Conservation (phyloP, 2,888 invertebrate species). For the Ischnura elegans region DNA sequence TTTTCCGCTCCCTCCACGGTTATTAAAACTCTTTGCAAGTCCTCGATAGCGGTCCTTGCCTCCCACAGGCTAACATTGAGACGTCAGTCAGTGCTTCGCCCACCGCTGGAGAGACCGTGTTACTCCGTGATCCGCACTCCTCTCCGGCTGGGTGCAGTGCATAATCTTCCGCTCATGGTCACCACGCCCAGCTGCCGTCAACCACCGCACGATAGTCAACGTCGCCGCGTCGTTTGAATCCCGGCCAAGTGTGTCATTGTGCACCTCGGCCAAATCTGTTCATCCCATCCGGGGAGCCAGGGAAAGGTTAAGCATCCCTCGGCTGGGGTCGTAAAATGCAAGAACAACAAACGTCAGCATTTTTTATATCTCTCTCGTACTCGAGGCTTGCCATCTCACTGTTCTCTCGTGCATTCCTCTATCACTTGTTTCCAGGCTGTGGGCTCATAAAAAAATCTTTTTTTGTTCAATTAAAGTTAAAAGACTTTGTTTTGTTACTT, state of each 20-base stretch:
- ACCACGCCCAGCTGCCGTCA: neutral
- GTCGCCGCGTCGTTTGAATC: neutral
- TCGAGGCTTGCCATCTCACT: too few species aligned
- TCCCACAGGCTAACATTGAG: neutral
- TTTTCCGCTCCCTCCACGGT: neutral
- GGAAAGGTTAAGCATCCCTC: neutral
- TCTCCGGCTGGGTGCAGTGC: too few species aligned
- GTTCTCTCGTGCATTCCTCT: too few species aligned
- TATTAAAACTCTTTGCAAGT: neutral
- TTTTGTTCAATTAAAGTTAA: too few species aligned
- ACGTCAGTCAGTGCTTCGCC: neutral
- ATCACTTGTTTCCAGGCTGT: too few species aligned
- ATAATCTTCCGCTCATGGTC: neutral
- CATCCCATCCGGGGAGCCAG: neutral
- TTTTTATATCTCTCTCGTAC: neutral
- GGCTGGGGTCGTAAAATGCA: neutral
- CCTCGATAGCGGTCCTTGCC: too few species aligned
- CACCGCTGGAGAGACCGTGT: neutral
- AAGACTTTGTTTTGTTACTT: too few species aligned
- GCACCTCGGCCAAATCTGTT: neutral
- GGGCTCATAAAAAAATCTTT: too few species aligned
- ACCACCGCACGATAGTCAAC: neutral
- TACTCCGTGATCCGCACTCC: neutral
- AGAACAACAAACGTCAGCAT: neutral
- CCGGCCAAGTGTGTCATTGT: constrained; percentile 32